These are phyloP conservation scores for Monoplex corrugatus DNA, from an alignment of 2,888 invertebrate species.

Conservation along the genomic window DNA sequence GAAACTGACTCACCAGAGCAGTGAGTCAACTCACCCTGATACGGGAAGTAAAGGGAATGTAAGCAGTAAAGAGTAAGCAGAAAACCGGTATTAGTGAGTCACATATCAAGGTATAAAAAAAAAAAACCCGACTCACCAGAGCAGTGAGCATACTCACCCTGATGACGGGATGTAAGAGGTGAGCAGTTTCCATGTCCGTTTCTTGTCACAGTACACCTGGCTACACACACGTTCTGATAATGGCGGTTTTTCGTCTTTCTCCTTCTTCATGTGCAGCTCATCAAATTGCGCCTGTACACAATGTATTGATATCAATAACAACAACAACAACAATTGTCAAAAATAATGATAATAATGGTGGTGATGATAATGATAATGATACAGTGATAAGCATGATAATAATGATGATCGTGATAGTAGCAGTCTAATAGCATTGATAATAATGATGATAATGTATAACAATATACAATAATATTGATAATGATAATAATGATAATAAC, in stretches of 20 bases:
- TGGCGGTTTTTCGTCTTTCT: neutral
- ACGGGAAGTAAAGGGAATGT: too few relatives aligned
- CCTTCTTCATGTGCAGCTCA: slow-evolving; percentile 66
- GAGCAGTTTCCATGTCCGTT: slow-evolving; percentile 68
- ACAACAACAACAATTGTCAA: too few relatives aligned
- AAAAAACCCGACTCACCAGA: too few relatives aligned
- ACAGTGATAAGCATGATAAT: too few relatives aligned
- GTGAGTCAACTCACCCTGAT: too few relatives aligned
- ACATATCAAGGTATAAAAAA: too few relatives aligned
- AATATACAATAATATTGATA: neutral
- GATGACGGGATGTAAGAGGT: slow-evolving; percentile 70
- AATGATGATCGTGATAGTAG: too few relatives aligned
- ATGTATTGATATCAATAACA: too few relatives aligned
- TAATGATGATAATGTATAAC: neutral
- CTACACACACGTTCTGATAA: slow-evolving; percentile 59
- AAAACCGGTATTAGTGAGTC: too few relatives aligned
- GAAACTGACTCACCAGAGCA: slow-evolving; percentile 3
- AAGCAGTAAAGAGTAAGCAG: too few relatives aligned
- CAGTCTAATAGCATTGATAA: neutral
- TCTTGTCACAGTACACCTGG: slow-evolving; percentile 68
- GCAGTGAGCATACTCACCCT: slow-evolving; percentile 62
- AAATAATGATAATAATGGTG: too few relatives aligned
- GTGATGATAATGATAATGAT: too few relatives aligned
- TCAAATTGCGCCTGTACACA: slow-evolving; percentile 66
- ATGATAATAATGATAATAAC: neutral